Base-by-base conservation (phyloP, 2,888 invertebrate genomes). In the Chymomyza caudatula region DNA sequence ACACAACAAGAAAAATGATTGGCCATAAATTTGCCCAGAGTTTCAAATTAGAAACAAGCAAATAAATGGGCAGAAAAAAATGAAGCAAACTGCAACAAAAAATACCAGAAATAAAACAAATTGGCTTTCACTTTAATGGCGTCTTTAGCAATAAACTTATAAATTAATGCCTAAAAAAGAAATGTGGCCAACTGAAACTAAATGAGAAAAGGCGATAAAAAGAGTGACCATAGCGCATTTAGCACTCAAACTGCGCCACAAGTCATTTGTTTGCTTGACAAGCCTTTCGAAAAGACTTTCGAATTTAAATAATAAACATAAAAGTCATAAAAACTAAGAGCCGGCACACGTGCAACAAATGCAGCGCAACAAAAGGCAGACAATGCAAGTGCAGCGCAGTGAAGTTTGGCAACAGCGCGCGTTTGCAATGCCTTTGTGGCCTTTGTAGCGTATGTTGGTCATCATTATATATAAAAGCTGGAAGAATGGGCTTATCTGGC, bases 71-170 rank as follows among this genome's bases (percentile, higher is more conserved):
- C 54, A 51, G 53, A 60, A 53, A 59, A 53, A 66, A 49, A 11
- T 60, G 52, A 47, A 20, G 67, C 63, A 69, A 55, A 4, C 47
- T 17, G 49, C 47, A 75, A 49, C 52, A 74, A 65, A 58, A 44
- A 63, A 37, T 44, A 44, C 8, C 15, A 6, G 51, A 15, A 54
- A 44, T 64, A 74, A 37, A 37, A 69, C 65, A 82, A 81, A 81
- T 79, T 67, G 80, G 83, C 81, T 81, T 81, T 81, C 81, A 80
- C 81, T 77, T 80, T 80, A 78, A 80, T 83, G 67, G 69, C 66
- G 76, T 78, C 80, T 78, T 81, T 74, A 66, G 78, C 74, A 65
- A 76, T 77, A 65, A 74, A 65, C 69, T 69, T 69, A 72, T 73
- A 83, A 77, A 83, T 81, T 78, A 80, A 77, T 77, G 80, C 65